phyloP scores from a whole-genome alignment of 2,888 invertebrate genomes.

The Folsomia candida region DNA sequence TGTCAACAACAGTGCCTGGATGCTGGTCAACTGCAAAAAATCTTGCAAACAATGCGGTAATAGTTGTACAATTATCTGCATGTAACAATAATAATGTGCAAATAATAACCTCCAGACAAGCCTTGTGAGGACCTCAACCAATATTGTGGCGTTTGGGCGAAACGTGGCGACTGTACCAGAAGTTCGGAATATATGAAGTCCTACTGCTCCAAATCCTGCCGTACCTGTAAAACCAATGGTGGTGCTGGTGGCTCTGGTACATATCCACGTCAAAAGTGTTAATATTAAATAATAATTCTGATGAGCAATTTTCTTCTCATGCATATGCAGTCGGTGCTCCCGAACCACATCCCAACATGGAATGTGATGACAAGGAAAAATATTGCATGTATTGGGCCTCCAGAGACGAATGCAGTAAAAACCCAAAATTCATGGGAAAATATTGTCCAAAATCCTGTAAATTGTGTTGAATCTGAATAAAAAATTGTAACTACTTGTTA shows the following conservation, averaged over 20 bases:
- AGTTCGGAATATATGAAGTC: slow-evolving; percentile 50
- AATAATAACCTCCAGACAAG: slow-evolving; percentile 27
- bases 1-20: slow-evolving; percentile 52
- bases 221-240: slow-evolving; percentile 14
- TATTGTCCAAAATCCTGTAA: slow-evolving; percentile 37
- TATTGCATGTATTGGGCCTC: slow-evolving; percentile 51
- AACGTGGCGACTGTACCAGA: slow-evolving; percentile 4
- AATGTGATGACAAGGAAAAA: slow-evolving; percentile 47
- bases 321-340: too few species aligned
- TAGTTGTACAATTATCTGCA: slow-evolving; percentile 6
- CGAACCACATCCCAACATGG: background rate
- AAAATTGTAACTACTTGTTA: too few species aligned
- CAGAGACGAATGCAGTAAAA: slow-evolving; percentile 50
- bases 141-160: slow-evolving; percentile 49
- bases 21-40: slow-evolving; percentile 52
- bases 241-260: too few species aligned
- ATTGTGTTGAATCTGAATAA: background rate
- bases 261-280: too few species aligned
- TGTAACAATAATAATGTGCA: slow-evolving; percentile 8
- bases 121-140: slow-evolving; percentile 46
- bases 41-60: slow-evolving; percentile 52
- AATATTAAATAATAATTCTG: too few species aligned
- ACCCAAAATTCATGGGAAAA: slow-evolving; percentile 51
- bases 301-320: background rate
- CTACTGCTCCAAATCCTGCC: slow-evolving; percentile 50